Evolutionary conservation across 2,888 invertebrate genomes (phyloP), one percentile per base, ranked within the genome.

Genomic region (Catocala nupta): DNA sequence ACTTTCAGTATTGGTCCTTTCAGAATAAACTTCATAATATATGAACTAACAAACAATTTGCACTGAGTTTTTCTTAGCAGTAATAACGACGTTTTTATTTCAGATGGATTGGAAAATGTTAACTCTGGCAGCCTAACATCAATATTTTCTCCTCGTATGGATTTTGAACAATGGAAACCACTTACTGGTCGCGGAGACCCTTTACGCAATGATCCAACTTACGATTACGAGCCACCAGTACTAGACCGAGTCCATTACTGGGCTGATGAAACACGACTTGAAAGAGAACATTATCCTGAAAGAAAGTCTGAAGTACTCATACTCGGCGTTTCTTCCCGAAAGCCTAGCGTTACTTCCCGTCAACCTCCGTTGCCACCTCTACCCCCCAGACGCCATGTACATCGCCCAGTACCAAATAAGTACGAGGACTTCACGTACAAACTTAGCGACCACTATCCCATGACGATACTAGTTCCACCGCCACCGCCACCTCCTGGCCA

Each of bases 101-200:
- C 90, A 93, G 93, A 90, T 81, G 78, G 80, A 50, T 71, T 73
- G 33, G 85, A 86, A 54, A 82, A 80, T 25, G 63, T 72, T 52
- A 82, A 81, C 54, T 81, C 83, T 8, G 86, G 82, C 59, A 85
- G 81, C 9, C 65, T 90, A 49, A 83, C 89, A 8, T 89, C 93
- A 9, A 86, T 96, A 65, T 96, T 97, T 81, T 96, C 96, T 0
- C 97, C 97, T 0, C 95, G 97, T 11, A 96, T 97, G 95, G 97
- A 97, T 84, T 97, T 97, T 86, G 97, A 97, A 78, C 97, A 97
- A 87, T 97, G 97, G 97, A 97, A 96, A 70, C 97, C 97, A 0
- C 73, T 94, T 68, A 95, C 97, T 49, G 97, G 97, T 5, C 96
- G 96, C 60, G 97, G 97, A 0, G 97, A 97, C 87, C 97, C 97